A percentile compares a stretch with the other conserved stretches of the same genome.
phyloP scores from a whole-genome alignment of 2,888 invertebrate species.

The Mythimna vitellina region DNA sequence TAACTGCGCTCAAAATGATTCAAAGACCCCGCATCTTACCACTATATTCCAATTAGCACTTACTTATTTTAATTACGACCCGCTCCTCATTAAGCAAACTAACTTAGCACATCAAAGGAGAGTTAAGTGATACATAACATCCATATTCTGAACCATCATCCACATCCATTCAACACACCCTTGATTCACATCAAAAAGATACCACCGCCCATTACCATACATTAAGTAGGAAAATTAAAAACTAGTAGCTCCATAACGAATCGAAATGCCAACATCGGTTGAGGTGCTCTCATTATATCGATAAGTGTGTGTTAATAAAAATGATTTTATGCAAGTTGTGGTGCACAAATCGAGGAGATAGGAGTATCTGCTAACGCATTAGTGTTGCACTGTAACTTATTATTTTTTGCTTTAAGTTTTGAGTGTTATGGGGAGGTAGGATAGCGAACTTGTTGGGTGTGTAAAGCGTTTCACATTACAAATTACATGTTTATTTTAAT shows the following conservation, averaged over 20 bases:
- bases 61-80: constrained; percentile 28
- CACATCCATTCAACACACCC: constrained; percentile 42
- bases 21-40: constrained; percentile 5
- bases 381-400: constrained; percentile 68
- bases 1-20: constrained; percentile 11
- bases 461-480: too few species aligned
- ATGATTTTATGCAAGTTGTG: constrained; percentile 69
- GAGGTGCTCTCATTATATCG: constrained; percentile 64
- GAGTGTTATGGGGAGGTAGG: neutral
- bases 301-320: constrained; percentile 74
- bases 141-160: constrained; percentile 2
- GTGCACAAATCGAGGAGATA: constrained; percentile 78
- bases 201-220: constrained; percentile 48
- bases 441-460: constrained; percentile 16
- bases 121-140: constrained; percentile 43
- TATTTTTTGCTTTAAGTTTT: constrained; percentile 55
- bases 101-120: constrained; percentile 44
- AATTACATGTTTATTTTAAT: too few species aligned
- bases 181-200: constrained; percentile 49
- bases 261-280: constrained; percentile 58
- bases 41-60: constrained; percentile 42
- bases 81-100: constrained; percentile 19
- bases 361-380: constrained; percentile 72
- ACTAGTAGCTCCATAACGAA: constrained; percentile 62
- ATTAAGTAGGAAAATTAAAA: constrained; percentile 65